Conservation (phyloP, 2,797 vertebrate species). For the Leontopithecus rosalia region DNA sequence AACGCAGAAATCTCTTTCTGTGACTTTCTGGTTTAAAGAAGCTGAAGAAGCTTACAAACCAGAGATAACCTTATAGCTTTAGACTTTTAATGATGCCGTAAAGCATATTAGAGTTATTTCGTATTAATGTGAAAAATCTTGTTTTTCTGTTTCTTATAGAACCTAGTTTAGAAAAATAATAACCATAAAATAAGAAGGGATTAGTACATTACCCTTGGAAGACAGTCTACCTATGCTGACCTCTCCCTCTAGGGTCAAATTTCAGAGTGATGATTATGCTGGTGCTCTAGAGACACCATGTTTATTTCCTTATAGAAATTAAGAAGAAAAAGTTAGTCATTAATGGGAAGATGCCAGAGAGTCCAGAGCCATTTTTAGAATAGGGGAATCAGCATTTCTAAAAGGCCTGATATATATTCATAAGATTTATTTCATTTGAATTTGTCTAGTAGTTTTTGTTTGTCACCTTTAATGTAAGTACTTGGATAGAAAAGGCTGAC, state of each 20-base stretch:
- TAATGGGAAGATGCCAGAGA: not conserved
- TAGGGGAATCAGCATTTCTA: not conserved
- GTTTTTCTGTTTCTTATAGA: not conserved
- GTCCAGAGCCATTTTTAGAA: not conserved
- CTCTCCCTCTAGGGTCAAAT: not conserved
- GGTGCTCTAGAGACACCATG: not conserved
- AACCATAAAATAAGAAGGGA: not conserved
- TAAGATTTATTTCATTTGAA: not conserved
- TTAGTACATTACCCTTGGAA: not conserved
- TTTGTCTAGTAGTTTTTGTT: not conserved
- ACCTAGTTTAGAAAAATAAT: constrained; percentile 16
- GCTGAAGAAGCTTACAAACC: not conserved
- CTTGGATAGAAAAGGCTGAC: not conserved
- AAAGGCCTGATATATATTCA: not conserved
- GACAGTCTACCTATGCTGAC: not conserved
- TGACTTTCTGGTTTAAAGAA: constrained; percentile 35
- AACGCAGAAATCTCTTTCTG: constrained; percentile 4
- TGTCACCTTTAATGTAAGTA: not conserved
- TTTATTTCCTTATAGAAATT: constrained; percentile 12
- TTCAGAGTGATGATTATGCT: not conserved
- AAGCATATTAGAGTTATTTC: not conserved
- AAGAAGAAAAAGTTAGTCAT: not conserved
- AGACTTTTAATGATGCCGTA: not conserved
- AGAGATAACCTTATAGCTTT: not conserved
- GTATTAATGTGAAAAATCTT: not conserved